Evolutionary conservation across 2,888 invertebrate genomes (phyloP).

Genomic region (Lasius fuliginosus): DNA sequence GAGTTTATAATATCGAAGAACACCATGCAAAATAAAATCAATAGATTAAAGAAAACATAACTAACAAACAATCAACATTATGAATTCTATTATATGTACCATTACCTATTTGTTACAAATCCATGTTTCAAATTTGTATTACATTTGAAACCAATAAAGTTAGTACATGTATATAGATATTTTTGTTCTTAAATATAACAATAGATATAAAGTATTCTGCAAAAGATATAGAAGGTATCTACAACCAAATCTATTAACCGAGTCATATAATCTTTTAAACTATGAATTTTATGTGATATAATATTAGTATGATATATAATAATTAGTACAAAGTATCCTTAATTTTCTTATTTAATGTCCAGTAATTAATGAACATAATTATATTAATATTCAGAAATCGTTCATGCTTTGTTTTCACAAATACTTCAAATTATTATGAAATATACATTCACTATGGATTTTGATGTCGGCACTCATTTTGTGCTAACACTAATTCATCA

Average conservation of each 20-base stretch:
- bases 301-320: constrained; percentile 27
- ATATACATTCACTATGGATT: constrained; percentile 50
- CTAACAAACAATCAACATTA: background rate
- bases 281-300: constrained; percentile 39
- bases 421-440: constrained; percentile 45
- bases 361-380: constrained; percentile 31
- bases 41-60: constrained; percentile 11
- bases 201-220: background rate
- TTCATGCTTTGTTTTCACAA: constrained; percentile 48
- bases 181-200: background rate
- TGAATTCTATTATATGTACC: background rate
- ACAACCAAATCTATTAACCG: background rate
- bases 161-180: constrained; percentile 36
- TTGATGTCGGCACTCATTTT: constrained; percentile 67
- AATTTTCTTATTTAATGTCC: constrained; percentile 10
- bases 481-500: constrained; percentile 59
- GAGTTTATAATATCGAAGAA: constrained; percentile 7
- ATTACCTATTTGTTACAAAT: constrained; percentile 38
- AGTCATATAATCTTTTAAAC: constrained; percentile 17
- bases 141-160: background rate
- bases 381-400: constrained; percentile 34
- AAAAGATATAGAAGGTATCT: background rate
- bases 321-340: constrained; percentile 48
- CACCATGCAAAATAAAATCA: constrained; percentile 12
- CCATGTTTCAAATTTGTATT: constrained; percentile 1